A percentile compares a stretch with the other conserved stretches of the same genome.
phyloP scores from a whole-genome alignment of 2,113 vertebrate genomes.

The Spermophilus dauricus region DNA sequence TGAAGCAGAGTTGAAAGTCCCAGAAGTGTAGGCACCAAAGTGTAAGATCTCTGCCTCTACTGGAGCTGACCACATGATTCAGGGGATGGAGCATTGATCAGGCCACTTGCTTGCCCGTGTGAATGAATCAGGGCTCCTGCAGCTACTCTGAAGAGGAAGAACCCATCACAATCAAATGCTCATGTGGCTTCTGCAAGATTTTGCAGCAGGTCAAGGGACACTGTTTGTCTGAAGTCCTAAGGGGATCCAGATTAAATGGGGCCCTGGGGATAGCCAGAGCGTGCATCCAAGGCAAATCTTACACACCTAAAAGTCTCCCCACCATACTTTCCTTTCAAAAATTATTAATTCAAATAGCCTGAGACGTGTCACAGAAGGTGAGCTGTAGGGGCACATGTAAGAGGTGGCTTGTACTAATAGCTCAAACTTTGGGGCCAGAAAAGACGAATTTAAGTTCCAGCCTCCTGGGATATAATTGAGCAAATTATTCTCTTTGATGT shows the following conservation, averaged over 20 bases:
- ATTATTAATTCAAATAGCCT: fast-evolving
- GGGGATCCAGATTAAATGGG: no score
- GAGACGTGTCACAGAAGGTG: not conserved
- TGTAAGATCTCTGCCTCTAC: not conserved
- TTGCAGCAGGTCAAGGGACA: no score
- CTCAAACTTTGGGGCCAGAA: not conserved
- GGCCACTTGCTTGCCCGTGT: fast-evolving
- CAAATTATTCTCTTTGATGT: not conserved
- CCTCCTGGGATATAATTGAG: not conserved
- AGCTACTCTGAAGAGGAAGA: not conserved
- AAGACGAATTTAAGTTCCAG: not conserved
- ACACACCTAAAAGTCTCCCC: not conserved
- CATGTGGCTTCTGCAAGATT: not conserved
- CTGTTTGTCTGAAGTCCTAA: no score
- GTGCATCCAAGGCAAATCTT: not conserved
- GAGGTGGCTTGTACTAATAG: not conserved
- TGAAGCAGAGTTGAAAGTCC: not conserved
- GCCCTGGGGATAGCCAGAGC: not conserved
- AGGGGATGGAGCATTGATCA: not conserved
- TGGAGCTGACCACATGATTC: no score
- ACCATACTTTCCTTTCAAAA: not conserved
- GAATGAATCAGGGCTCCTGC: not conserved
- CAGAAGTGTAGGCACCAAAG: not conserved
- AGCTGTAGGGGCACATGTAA: fast-evolving
- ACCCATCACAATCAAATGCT: not conserved